phyloP scores from a whole-genome alignment of 2,113 vertebrate species.

The Seriola quinqueradiata region DNA sequence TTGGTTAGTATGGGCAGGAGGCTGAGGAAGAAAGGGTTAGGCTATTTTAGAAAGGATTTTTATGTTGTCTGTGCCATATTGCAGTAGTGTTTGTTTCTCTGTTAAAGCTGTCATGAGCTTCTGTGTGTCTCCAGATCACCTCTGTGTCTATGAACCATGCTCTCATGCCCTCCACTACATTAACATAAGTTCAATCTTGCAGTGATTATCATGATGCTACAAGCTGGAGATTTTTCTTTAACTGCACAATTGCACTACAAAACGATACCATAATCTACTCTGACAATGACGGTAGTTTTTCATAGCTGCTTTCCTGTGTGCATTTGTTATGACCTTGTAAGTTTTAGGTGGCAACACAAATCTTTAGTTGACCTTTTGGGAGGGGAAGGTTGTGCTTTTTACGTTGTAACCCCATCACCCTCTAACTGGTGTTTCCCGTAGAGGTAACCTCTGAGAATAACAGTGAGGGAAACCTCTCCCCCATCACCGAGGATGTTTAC shows the following conservation, averaged over 20 bases:
- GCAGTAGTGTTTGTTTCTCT: slow-evolving; percentile 43
- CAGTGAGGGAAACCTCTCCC: slow-evolving; percentile 91
- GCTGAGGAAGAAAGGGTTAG: background rate
- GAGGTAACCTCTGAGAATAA: slow-evolving; percentile 94
- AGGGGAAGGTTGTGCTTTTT: slow-evolving; percentile 54
- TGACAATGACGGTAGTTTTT: background rate
- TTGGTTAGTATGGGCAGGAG: slow-evolving; percentile 88
- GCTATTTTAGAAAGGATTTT: background rate
- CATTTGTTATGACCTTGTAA: slow-evolving; percentile 3
- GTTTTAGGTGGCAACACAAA: slow-evolving; percentile 16
- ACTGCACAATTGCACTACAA: slow-evolving; percentile 1
- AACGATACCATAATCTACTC: background rate
- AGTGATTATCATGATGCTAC: slow-evolving; percentile 8
- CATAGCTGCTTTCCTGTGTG: slow-evolving; percentile 10
- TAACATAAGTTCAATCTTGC: slow-evolving; percentile 20
- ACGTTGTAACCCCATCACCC: slow-evolving; percentile 67
- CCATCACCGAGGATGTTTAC: slow-evolving; percentile 88
- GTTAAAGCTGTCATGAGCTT: slow-evolving; percentile 65
- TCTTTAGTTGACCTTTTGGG: slow-evolving; percentile 13
- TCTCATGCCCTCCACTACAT: slow-evolving; percentile 63
- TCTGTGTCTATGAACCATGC: slow-evolving; percentile 67
- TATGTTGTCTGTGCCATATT: slow-evolving; percentile 37
- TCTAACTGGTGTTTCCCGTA: slow-evolving; percentile 87
- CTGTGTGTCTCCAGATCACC: slow-evolving; percentile 67
- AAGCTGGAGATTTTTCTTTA: background rate